phyloP scores from a whole-genome alignment of 1,140 invertebrate genomes.

The Drosophila kohkoa region DNA sequence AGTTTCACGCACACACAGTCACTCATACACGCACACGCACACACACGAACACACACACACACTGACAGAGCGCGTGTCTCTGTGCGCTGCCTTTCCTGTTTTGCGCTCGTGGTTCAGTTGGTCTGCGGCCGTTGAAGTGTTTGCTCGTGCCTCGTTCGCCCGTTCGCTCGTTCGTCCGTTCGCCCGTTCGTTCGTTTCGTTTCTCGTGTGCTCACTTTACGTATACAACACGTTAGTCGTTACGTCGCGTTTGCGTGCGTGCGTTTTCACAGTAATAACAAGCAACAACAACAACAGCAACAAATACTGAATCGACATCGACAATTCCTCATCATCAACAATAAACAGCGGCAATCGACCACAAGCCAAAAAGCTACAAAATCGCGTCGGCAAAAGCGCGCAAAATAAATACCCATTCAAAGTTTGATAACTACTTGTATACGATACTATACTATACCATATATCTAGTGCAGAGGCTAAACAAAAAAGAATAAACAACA shows the following conservation, averaged over 20 bases:
- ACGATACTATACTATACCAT: not conserved
- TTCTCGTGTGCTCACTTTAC: slow-evolving; percentile 41
- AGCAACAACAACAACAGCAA: slow-evolving; percentile 43
- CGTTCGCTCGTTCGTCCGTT: slow-evolving; percentile 43
- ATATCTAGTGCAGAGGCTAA: slow-evolving; percentile 16
- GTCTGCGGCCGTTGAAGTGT: slow-evolving; percentile 84
- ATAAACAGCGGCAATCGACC: slow-evolving; percentile 45
- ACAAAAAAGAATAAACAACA: slow-evolving; percentile 10
- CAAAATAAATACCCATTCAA: slow-evolving; percentile 15
- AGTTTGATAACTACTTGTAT: slow-evolving; percentile 9
- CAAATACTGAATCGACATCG: slow-evolving; percentile 34
- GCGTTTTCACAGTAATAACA: slow-evolving; percentile 23
- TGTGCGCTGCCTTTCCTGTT: slow-evolving; percentile 75
- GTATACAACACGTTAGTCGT: slow-evolving; percentile 54
- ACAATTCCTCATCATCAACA: slow-evolving; percentile 46
- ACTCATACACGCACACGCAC: slow-evolving; percentile 19
- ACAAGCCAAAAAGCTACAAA: slow-evolving; percentile 40
- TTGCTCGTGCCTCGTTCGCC: slow-evolving; percentile 63
- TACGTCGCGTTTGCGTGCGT: slow-evolving; percentile 55
- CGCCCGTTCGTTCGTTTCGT: slow-evolving; percentile 49
- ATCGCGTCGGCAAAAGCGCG: slow-evolving; percentile 73
- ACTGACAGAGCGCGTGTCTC: slow-evolving; percentile 23
- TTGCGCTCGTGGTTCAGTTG: slow-evolving; percentile 78
- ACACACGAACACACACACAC: not conserved
- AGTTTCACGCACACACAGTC: slow-evolving; percentile 41